phyloP scores from a whole-genome alignment of 37 sponge, comb jelly and placozoan species.

The Diacarnus erythraeanus region DNA sequence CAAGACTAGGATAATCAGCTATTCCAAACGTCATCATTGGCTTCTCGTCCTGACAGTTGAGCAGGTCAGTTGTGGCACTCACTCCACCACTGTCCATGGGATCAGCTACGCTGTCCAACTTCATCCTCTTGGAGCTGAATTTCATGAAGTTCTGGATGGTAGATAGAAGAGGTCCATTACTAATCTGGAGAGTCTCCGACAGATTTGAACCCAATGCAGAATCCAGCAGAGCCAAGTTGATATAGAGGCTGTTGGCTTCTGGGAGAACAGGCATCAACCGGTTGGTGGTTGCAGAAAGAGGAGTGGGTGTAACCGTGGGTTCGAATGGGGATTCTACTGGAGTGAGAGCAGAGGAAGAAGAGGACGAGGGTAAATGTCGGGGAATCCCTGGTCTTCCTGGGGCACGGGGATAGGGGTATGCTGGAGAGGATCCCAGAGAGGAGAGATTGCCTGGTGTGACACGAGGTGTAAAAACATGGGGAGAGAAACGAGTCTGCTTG shows the following conservation, averaged over 20 bases:
- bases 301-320: slow-evolving; percentile 61
- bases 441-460: neutral
- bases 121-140: slow-evolving; percentile 20
- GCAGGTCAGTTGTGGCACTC: slow-evolving; percentile 15
- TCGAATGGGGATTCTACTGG: slow-evolving; percentile 72
- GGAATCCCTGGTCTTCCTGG: neutral
- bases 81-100: neutral
- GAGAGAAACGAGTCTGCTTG: slow-evolving; percentile 23
- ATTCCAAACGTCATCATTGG: slow-evolving; percentile 66
- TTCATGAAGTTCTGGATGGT: slow-evolving; percentile 24
- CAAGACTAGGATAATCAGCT: slow-evolving; percentile 58
- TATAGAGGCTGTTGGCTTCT: slow-evolving; percentile 67
- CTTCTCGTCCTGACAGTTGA: slow-evolving; percentile 50
- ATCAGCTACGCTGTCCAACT: slow-evolving; percentile 52
- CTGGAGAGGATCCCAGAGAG: slow-evolving; percentile 50
- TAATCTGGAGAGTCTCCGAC: slow-evolving; percentile 33
- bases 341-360: slow-evolving; percentile 39
- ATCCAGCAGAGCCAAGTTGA: slow-evolving; percentile 61
- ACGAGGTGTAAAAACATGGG: slow-evolving; percentile 13
- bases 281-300: slow-evolving; percentile 37
- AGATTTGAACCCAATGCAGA: slow-evolving; percentile 52
- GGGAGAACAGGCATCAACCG: slow-evolving; percentile 65
- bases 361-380: neutral
- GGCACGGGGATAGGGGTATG: slow-evolving; percentile 11
- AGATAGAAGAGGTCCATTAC: slow-evolving; percentile 25